Percentiles rank a stretch among this genome's conserved stretches.
Evolutionary conservation across 2,113 vertebrate species (phyloP).

Genomic region (Callipepla squamata): DNA sequence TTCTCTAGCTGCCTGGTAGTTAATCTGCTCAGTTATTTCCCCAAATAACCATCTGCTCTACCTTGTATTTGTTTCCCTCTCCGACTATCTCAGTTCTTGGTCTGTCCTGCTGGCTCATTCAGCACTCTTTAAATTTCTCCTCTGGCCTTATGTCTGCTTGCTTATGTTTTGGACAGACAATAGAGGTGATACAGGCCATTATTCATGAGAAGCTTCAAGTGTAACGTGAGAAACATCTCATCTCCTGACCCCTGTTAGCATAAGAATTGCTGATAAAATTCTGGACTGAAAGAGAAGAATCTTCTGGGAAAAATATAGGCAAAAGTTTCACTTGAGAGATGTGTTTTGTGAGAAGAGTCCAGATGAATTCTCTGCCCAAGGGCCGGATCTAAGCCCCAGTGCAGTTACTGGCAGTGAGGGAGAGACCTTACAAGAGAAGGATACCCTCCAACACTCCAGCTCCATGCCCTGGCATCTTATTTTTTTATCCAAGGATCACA

Average conservation of each 20-base stretch:
- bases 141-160: conserved; percentile 82
- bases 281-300: conserved; percentile 76
- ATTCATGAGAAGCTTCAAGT: conserved; percentile 85
- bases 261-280: conserved; percentile 89
- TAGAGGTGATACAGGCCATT: conserved; percentile 82
- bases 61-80: conserved; percentile 64
- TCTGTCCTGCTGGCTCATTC: conserved; percentile 80
- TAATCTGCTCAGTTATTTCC: conserved; percentile 51
- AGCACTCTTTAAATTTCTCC: conserved; percentile 85
- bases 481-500: background rate
- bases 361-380: conserved; percentile 29
- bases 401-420: background rate
- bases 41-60: conserved; percentile 69
- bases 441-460: background rate
- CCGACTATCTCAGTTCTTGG: conserved; percentile 46
- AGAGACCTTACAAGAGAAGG: background rate
- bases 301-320: conserved; percentile 75
- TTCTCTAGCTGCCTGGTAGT: conserved; percentile 37
- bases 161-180: conserved; percentile 85
- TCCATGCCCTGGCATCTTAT: background rate
- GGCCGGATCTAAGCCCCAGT: background rate
- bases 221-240: conserved; percentile 94
- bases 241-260: conserved; percentile 94
- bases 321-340: conserved; percentile 61
- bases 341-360: conserved; percentile 37